Evolutionary conservation across 2,888 invertebrate species (phyloP).

Genomic region (Scelioninae gen. 1): DNA sequence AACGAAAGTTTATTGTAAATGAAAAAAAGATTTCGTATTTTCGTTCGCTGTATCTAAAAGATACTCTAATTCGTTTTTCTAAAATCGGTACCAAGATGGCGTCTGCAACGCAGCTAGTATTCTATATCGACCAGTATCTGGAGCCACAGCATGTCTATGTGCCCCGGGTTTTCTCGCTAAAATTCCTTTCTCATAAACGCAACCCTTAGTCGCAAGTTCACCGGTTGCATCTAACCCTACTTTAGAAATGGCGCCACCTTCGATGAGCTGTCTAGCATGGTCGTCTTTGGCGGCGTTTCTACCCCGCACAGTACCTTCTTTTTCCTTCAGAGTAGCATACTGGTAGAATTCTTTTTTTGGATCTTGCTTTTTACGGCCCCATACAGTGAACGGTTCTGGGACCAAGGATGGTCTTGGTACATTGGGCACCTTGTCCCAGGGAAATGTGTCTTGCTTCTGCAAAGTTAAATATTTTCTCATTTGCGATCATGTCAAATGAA

Average conservation of each 20-base stretch:
- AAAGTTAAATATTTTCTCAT: conserved; percentile 57
- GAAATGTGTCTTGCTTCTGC: conserved; percentile 90
- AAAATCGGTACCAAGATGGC: conserved; percentile 83
- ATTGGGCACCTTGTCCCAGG: conserved; percentile 95
- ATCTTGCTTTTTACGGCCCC: conserved; percentile 87
- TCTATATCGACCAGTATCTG: conserved; percentile 81
- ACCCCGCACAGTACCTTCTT: conserved; percentile 80
- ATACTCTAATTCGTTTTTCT: conserved; percentile 51
- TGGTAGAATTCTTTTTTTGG: conserved; percentile 83
- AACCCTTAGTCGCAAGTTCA: conserved; percentile 81
- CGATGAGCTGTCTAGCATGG: conserved; percentile 80
- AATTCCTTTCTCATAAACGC: conserved; percentile 82
- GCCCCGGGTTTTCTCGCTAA: conserved; percentile 79
- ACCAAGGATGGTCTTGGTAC: conserved; percentile 94
- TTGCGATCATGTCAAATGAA: too few relatives aligned
- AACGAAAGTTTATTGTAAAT: conserved; percentile 45
- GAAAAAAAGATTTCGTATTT: conserved; percentile 33
- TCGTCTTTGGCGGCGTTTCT: conserved; percentile 80
- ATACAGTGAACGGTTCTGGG: conserved; percentile 93
- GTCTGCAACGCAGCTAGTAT: conserved; percentile 82
- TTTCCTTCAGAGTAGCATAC: conserved; percentile 81
- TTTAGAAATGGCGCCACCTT: conserved; percentile 81
- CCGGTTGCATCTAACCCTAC: conserved; percentile 81
- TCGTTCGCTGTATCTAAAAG: conserved; percentile 49
- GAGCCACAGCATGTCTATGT: conserved; percentile 77